Conservation (phyloP, 1,140 invertebrate genomes). For the Neodiprion virginianus region DNA sequence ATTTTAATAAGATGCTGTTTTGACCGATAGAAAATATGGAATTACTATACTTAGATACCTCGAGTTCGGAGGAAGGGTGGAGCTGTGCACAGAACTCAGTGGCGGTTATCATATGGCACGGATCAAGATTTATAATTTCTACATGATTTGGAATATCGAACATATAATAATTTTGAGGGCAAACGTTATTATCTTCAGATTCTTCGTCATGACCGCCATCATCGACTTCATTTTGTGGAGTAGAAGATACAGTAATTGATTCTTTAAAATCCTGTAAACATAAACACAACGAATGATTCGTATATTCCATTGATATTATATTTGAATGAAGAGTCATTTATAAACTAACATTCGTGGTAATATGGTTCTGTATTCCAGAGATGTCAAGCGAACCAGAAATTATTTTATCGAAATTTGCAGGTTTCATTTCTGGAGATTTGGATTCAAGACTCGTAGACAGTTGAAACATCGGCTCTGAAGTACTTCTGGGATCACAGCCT, state of each 20-base stretch:
- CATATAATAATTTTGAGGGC: not conserved
- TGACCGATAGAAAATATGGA: no score
- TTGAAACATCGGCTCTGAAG: not conserved
- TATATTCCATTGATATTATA: not conserved
- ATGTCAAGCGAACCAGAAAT: not conserved
- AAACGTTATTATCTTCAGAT: not conserved
- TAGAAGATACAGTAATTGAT: not conserved
- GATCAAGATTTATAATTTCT: not conserved
- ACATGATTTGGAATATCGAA: not conserved
- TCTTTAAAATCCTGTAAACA: not conserved
- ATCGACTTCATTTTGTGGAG: slow-evolving; percentile 1
- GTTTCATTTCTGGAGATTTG: not conserved
- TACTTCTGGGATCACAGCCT: not conserved
- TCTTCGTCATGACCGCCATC: not conserved
- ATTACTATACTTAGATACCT: not conserved
- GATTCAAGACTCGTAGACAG: not conserved
- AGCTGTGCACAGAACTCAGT: not conserved
- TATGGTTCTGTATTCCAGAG: not conserved
- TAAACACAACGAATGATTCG: not conserved
- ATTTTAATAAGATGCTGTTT: no score
- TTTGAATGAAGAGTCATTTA: not conserved
- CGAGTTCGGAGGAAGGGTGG: not conserved
- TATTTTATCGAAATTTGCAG: not conserved
- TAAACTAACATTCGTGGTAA: not conserved
- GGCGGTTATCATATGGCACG: not conserved